Evolutionary conservation across 2,888 invertebrate species (phyloP), one percentile per base, ranked within the genome.

Genomic region (Penaeus monodon): DNA sequence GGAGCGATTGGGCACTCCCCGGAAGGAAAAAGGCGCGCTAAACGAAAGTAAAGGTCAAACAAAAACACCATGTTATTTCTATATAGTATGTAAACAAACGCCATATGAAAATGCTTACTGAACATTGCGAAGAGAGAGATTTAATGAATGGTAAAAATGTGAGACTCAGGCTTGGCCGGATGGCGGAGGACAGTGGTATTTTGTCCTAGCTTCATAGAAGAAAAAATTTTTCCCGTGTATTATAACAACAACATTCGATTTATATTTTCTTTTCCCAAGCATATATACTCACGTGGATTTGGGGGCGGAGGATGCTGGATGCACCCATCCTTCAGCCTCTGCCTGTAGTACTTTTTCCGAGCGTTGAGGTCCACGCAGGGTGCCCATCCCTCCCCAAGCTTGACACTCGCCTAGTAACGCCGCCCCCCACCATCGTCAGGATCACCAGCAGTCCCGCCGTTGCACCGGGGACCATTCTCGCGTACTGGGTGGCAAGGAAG

Each of bases 321-420:
- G 27, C 84, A 84, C 10, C 70, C 79, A 14, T 74, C 68, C 22
- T 29, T 24, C 22, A 74, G 24, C 33, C 70, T 85, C 65, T 49
- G 22, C 81, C 33, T 49, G 76, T 85, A 85, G n/a, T 79, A 44
- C 38, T 85, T 81, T 57, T 63, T 76, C 68, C 68, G 33, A 3
- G 81, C 85, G 17, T 76, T 63, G 17, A 76, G 49, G 76, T 85
- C 85, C 76, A 49, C 85, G 14, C 64, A 4, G 65, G 64, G 29
- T 63, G 70, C 38, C 68, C 70, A 17, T 29, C 33, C 29, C 73
- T 14, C 63, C 33, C 24, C 57, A 57, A 73, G 20, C n/a, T 57
- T 33, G 27, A 17, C 78, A 63, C 78, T 33, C 63, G 33, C 29
- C 63, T 64, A 78, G 22, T 63, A 29, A 57, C 29, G 29, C 78